Evolutionary conservation across 2,888 invertebrate genomes (phyloP).

Genomic region (Melanargia galathea): DNA sequence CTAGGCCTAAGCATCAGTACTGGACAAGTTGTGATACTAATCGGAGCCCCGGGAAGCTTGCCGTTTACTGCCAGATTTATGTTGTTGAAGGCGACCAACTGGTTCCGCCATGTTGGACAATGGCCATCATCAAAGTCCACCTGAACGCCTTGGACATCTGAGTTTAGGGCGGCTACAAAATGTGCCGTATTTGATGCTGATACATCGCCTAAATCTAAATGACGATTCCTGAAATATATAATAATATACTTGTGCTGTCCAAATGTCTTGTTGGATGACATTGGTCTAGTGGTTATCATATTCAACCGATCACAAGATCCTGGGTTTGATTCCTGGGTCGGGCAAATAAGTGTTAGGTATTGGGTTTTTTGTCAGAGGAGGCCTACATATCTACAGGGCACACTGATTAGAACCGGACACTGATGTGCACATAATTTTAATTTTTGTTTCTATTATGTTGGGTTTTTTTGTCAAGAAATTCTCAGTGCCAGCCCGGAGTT

Average conservation of each 20-base stretch:
- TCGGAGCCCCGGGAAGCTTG: constrained; percentile 74
- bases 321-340: too few species aligned
- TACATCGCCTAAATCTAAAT: constrained; percentile 85
- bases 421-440: too few species aligned
- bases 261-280: too few species aligned
- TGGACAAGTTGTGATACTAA: constrained; percentile 79
- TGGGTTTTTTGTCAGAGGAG: too few species aligned
- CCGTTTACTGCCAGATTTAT: constrained; percentile 81
- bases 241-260: neutral
- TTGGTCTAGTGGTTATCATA: too few species aligned
- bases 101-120: constrained; percentile 88
- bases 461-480: too few species aligned
- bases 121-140: constrained; percentile 88
- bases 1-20: constrained; percentile 86
- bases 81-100: constrained; percentile 84
- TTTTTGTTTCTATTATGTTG: too few species aligned
- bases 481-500: too few species aligned
- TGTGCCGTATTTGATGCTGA: constrained; percentile 83
- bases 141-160: constrained; percentile 83
- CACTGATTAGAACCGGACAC: too few species aligned
- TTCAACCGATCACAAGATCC: too few species aligned
- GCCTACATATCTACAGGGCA: too few species aligned
- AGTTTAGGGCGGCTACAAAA: constrained; percentile 78
- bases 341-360: too few species aligned
- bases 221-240: constrained; percentile 73